A percentile compares a stretch with the other conserved stretches of the same genome.
These are phyloP conservation scores for Lichenostomus cassidix DNA, from an alignment of 2,113 vertebrate species.

Conservation along the genomic window DNA sequence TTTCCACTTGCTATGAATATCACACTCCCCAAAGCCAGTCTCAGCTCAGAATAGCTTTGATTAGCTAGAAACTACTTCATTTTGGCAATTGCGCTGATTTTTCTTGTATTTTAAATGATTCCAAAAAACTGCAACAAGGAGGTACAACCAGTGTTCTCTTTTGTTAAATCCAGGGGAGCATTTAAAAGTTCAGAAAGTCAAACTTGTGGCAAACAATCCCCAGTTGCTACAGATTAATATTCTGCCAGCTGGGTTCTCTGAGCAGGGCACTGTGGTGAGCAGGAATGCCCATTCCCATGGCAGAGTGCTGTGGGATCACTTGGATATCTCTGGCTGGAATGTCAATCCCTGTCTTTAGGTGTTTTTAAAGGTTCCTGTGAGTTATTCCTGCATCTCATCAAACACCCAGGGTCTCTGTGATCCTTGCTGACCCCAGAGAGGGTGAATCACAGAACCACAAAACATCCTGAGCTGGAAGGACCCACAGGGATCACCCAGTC, in stretches of 20 bases:
- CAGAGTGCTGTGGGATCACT: neutral
- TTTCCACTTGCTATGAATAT: neutral
- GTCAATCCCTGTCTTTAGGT: neutral
- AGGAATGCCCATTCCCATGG: neutral
- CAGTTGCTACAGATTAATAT: neutral
- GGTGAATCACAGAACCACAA: neutral
- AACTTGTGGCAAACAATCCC: neutral
- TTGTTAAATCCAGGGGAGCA: rapidly evolving
- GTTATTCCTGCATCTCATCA: neutral
- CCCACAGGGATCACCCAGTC: neutral
- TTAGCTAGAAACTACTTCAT: neutral
- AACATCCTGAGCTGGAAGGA: neutral
- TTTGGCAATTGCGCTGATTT: neutral
- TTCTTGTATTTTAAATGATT: neutral
- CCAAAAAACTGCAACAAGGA: neutral
- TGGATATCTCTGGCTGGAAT: neutral
- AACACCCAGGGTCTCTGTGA: neutral
- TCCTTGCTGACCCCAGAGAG: neutral
- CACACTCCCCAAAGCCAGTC: neutral
- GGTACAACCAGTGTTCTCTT: neutral
- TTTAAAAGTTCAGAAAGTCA: neutral
- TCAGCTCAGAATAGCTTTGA: neutral
- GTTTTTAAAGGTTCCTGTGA: neutral
- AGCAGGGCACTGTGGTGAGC: neutral
- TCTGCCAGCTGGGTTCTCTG: neutral